A percentile compares a stretch with the other conserved stretches of the same genome.
Evolutionary conservation across 2,797 vertebrate species (phyloP).

Genomic region (Eptatretus atami): DNA sequence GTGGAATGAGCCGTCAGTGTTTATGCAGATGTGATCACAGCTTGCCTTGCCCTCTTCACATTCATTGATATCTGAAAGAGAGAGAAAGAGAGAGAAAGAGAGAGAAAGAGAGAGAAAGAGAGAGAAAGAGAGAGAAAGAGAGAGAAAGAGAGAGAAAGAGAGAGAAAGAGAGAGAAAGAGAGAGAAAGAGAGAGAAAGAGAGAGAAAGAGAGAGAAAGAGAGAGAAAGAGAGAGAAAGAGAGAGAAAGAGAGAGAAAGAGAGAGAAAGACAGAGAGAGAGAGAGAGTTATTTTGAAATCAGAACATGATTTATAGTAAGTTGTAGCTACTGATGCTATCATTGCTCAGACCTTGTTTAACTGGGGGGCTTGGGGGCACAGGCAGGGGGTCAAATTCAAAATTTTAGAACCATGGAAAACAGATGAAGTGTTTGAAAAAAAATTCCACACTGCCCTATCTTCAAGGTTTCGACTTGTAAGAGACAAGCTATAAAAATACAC

Average conservation of each 20-base stretch:
- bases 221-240: background rate
- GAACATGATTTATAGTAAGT: too few species aligned
- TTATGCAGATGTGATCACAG: background rate
- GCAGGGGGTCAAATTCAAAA: too few species aligned
- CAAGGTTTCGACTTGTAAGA: background rate
- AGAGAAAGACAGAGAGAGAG: too few species aligned
- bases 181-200: background rate
- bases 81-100: background rate
- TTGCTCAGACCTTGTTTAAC: too few species aligned
- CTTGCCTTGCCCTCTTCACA: background rate
- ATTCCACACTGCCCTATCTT: too few species aligned
- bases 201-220: background rate
- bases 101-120: background rate
- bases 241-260: background rate
- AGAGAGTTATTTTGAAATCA: too few species aligned
- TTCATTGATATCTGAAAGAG: background rate
- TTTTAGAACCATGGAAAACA: too few species aligned
- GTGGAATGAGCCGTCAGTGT: background rate
- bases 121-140: background rate
- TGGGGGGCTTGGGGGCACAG: too few species aligned
- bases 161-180: background rate
- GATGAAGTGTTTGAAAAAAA: too few species aligned
- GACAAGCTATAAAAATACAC: background rate
- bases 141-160: background rate
- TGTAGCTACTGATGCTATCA: too few species aligned